These are phyloP conservation scores for Corvus moneduloides DNA, from an alignment of 2,113 vertebrate species.

Conservation along the genomic window DNA sequence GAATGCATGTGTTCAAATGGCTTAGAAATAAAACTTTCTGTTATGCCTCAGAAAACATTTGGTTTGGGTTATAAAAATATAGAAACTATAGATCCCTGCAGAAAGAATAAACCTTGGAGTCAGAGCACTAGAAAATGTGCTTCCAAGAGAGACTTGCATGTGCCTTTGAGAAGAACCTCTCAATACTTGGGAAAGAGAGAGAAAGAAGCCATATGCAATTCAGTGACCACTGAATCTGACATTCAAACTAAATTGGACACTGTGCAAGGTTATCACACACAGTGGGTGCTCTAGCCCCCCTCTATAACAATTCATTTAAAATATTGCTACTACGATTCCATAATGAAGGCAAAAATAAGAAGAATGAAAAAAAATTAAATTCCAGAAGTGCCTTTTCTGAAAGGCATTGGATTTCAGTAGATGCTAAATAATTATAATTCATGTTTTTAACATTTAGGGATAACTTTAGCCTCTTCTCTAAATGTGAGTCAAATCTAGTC, in stretches of 20 bases:
- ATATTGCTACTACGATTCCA: not conserved
- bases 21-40: not conserved
- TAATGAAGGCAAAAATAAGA: not conserved
- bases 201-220: not conserved
- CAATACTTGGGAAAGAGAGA: not conserved
- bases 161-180: not conserved
- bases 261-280: not conserved
- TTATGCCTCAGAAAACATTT: slow-evolving; percentile 8
- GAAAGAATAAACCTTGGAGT: not conserved
- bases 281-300: not conserved
- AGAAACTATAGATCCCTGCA: not conserved
- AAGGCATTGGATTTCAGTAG: not conserved
- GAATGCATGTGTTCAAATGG: not conserved
- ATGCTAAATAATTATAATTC: not conserved
- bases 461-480: not conserved
- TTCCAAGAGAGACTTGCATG: not conserved
- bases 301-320: not conserved
- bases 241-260: not conserved
- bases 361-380: not conserved
- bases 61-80: not conserved
- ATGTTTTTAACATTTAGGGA: not conserved
- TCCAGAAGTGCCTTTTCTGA: not conserved
- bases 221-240: not conserved
- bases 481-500: not conserved
- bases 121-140: not conserved